A percentile compares a stretch with the other conserved stretches of the same genome.
phyloP scores from a whole-genome alignment of 2,888 invertebrate genomes.

The Odontothrips loti region DNA sequence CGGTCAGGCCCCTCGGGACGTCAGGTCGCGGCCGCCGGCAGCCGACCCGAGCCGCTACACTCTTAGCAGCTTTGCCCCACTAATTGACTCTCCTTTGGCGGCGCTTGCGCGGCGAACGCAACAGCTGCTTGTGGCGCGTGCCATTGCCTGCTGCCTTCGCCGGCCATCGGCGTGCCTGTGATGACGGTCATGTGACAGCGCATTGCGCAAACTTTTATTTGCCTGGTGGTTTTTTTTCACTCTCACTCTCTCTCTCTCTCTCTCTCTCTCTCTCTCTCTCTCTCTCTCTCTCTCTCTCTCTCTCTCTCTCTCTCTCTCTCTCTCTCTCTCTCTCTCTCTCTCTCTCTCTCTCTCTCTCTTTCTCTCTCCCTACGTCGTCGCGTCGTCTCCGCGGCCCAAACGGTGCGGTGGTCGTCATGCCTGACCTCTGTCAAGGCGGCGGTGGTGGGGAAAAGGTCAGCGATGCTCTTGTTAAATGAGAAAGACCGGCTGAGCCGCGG shows the following conservation, averaged over 20 bases:
- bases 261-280: background rate
- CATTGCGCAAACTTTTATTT: too few relatives aligned
- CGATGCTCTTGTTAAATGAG: too few relatives aligned
- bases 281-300: background rate
- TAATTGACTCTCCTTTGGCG: slow-evolving; percentile 20
- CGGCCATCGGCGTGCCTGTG: background rate
- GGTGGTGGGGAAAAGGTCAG: too few relatives aligned
- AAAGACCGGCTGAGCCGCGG: too few relatives aligned
- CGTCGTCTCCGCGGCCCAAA: too few relatives aligned
- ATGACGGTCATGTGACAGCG: too few relatives aligned
- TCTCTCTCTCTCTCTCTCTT: background rate
- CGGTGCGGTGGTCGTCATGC: too few relatives aligned
- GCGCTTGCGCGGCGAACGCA: background rate
- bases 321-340: background rate
- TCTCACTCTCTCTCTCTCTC: background rate
- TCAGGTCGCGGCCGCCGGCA: too few relatives aligned
- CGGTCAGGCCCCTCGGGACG: too few relatives aligned
- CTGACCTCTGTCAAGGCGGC: too few relatives aligned
- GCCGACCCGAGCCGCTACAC: background rate
- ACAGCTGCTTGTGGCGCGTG: background rate
- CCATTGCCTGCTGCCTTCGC: background rate
- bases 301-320: background rate
- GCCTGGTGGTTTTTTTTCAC: too few relatives aligned
- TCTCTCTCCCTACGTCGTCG: background rate
- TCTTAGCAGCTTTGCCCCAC: background rate